Conservation (phyloP, 1,140 invertebrate genomes). For the Zaprionus africanus region DNA sequence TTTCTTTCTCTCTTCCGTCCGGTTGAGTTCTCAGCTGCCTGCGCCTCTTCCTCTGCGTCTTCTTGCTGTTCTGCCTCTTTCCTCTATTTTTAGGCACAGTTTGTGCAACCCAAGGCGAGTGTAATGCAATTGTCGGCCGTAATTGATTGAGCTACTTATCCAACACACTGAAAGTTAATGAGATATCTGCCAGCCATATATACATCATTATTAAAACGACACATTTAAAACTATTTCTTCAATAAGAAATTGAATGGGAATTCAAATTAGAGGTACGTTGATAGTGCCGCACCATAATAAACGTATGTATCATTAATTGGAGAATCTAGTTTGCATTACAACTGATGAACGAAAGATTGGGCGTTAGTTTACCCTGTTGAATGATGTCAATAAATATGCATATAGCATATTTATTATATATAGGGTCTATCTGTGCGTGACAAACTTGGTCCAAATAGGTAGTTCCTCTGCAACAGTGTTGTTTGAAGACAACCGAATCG, state of each 20-base stretch:
- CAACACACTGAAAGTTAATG: conserved; percentile 36
- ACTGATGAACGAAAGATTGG: too few species aligned
- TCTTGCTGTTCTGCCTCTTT: background rate
- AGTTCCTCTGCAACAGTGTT: too few species aligned
- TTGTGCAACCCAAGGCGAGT: conserved; percentile 45
- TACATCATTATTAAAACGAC: background rate
- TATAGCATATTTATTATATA: too few species aligned
- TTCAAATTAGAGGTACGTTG: background rate
- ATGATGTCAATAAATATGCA: too few species aligned
- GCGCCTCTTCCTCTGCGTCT: conserved; percentile 14
- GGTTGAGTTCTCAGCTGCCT: conserved; percentile 51
- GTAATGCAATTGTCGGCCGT: conserved; percentile 70
- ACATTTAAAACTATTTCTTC: background rate
- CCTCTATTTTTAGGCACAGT: conserved; percentile 59
- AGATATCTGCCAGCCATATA: conserved; percentile 3
- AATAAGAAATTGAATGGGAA: background rate
- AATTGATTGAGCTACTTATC: conserved; percentile 75
- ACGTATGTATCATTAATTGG: too few species aligned
- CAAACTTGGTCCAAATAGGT: too few species aligned
- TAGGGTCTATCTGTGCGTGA: too few species aligned
- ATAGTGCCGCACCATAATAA: too few species aligned
- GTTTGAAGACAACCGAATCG: too few species aligned
- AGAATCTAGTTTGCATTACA: too few species aligned
- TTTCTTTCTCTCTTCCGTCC: conserved; percentile 10
- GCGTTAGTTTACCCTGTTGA: too few species aligned